Evolutionary conservation across 2,888 invertebrate species (phyloP), one percentile per base, ranked within the genome.

Genomic region (Tricholauxania praeusta): DNA sequence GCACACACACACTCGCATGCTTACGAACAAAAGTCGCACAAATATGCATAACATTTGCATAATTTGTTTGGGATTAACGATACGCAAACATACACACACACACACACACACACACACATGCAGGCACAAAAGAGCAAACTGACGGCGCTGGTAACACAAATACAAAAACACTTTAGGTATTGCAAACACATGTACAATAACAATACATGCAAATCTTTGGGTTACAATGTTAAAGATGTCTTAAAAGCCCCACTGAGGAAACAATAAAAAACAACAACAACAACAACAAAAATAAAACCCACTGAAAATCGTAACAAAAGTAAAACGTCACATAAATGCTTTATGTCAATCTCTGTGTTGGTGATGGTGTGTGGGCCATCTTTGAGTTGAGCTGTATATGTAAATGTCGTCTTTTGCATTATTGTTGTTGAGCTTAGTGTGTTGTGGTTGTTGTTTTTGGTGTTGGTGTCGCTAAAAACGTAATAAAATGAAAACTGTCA

Each of bases 31-130:
- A 12, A 39, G 53, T 12, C 53, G 49, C 7, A 14, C n/a, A 57
- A 57, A 17, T 57, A n/a, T 69, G 69, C 69, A 69, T 69, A 49
- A 59, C 17, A 69, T 69, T 69, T 69, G 59, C 69, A 60, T 60
- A 69, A 69, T 69, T 60, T 69, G 69, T 60, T 69, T 47, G 14
- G 51, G 69, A 57, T 59, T 59, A 49, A 48, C 51, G 15, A 49
- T 12, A 57, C n/a, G 55, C 67, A 14, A 55, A 51, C 49, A 48
- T 48, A 47, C 47, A 64, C 22, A 64, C 15, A 48, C 49, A 17
- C 57, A 59, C 59, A 48, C 49, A 10, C 51, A 32, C n/a, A 60
- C 28, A 48, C 12, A 28, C 12, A 55, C 22, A 55, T 55, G 4
- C 14, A 53, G 2, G 2, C 8, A 57, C 19, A 57, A 14, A 17